Base-by-base conservation (phyloP, 1,140 invertebrate genomes). In the Nilaparvata lugens region DNA sequence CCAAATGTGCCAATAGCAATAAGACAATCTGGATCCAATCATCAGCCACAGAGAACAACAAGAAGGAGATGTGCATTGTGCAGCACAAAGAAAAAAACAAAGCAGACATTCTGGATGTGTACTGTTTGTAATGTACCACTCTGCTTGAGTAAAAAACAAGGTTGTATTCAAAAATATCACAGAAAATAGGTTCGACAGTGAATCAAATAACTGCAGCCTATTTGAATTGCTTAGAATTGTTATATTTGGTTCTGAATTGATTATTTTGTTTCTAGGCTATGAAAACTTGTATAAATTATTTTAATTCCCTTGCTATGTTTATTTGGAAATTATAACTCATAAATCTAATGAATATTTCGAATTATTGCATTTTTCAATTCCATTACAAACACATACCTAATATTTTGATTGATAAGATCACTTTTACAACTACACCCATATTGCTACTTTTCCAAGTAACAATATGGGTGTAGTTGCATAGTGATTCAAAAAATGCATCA, bases 51-150 rank as follows among this genome's bases (percentile, higher is more conserved):
- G 21, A 14, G 23, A 52, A 9, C 24, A 24, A 64, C 42, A 51
- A 52, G 35, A 25, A 54, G 63, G 53, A 61, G 63, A 59, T 67
- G 66, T 60, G 53, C 55, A 38, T 25, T 62, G 28, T 67, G 64
- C 52, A 64, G 60, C 59, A 65, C 62, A 56, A 66, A 63, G 31
- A 61, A 61, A 43, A 52, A 56, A 48, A 45, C 54, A 58, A 58
- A 51, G 25, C 52, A 28, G 38, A 58, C 48, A 52, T 59, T 58
- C 42, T 54, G 57, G 57, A 25, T 21, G 6, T 59, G 57, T 31
- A 51, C 13, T 28, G 13, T 31, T 18, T 62, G 56, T 42, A 43
- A 56, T 23, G 61, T 62, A 35, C 19, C 55, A 62, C 61, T 62
- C 18, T 62, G 61, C 40, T 52, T 62, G 45, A 52, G 43, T 16